Conservation (phyloP, 2,888 invertebrate species). For the Melinaea menophilus region DNA sequence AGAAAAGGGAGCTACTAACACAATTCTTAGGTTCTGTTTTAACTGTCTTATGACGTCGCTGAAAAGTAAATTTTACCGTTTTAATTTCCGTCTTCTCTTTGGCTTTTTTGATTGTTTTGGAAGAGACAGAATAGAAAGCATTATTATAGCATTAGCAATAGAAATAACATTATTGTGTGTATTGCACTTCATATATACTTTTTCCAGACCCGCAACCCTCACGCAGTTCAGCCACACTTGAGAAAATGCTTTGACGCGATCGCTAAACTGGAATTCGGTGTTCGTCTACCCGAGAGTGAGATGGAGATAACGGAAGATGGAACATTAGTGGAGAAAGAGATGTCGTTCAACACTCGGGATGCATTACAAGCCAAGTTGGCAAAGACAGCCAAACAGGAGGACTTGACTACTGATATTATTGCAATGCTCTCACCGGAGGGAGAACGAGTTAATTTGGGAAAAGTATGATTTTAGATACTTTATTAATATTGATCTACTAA, state of each 20-base stretch:
- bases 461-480: constrained; percentile 56
- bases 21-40: too few species aligned
- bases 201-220: constrained; percentile 86
- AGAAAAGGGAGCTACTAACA: too few species aligned
- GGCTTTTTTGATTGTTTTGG: too few species aligned
- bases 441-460: constrained; percentile 87
- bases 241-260: constrained; percentile 94
- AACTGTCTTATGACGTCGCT: too few species aligned
- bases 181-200: constrained; percentile 9
- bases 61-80: too few species aligned
- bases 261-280: constrained; percentile 86
- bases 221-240: constrained; percentile 93
- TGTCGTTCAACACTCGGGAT: constrained; percentile 65
- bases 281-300: constrained; percentile 70
- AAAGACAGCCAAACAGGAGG: constrained; percentile 59
- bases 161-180: background rate
- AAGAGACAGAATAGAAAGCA: too few species aligned
- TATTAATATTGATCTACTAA: background rate
- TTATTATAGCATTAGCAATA: background rate
- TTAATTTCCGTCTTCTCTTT: too few species aligned
- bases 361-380: constrained; percentile 63
- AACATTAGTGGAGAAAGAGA: constrained; percentile 61
- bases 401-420: constrained; percentile 88
- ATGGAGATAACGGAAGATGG: constrained; percentile 77
- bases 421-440: constrained; percentile 95